Evolutionary conservation across 2,113 vertebrate genomes (phyloP).

Genomic region (Syngnathus typhle): DNA sequence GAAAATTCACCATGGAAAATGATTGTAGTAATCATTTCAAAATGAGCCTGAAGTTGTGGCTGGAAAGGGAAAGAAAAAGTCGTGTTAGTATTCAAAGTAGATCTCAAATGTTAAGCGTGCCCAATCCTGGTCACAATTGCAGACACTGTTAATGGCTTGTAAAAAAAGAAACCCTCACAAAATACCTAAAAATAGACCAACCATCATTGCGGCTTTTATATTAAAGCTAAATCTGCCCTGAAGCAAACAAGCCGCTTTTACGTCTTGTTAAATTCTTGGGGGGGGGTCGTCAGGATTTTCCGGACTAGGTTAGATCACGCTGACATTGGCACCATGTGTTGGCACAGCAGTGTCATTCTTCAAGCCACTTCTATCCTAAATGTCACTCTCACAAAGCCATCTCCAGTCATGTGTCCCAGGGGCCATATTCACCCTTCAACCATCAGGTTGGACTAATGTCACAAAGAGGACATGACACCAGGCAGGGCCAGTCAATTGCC

Average conservation of each 20-base stretch:
- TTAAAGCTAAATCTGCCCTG: no score
- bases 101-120: no score
- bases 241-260: no score
- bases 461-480: constrained; percentile 40
- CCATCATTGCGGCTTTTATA: no score
- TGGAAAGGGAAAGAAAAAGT: neutral
- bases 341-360: constrained; percentile 48
- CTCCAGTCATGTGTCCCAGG: constrained; percentile 34
- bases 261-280: no score
- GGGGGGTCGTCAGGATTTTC: no score
- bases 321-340: constrained; percentile 52
- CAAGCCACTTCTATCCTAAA: constrained; percentile 61
- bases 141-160: no score
- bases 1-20: neutral
- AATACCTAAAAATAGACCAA: no score
- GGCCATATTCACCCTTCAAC: constrained; percentile 62
- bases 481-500: neutral
- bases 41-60: neutral
- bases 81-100: no score
- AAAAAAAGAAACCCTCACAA: no score
- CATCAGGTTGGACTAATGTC: constrained; percentile 44
- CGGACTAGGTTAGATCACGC: constrained; percentile 41
- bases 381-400: constrained; percentile 50
- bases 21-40: neutral
- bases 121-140: no score